These are phyloP conservation scores for Epinotia demarniana DNA, from an alignment of 2,888 invertebrate species.

Conservation along the genomic window DNA sequence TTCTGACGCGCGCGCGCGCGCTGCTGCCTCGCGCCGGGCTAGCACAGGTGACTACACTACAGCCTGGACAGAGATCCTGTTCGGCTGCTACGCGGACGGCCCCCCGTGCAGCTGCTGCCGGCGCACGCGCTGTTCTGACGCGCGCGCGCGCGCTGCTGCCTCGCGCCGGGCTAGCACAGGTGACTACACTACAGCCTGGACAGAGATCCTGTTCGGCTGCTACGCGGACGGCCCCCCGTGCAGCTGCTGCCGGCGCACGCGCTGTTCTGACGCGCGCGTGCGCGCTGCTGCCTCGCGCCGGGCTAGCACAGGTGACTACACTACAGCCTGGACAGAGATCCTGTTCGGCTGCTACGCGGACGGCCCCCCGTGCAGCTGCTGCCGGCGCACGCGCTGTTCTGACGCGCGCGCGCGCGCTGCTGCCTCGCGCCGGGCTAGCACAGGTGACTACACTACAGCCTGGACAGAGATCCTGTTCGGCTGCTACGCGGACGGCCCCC, in stretches of 20 bases:
- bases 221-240: constrained; percentile 56
- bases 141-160: no score
- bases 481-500: constrained; percentile 53
- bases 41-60: background rate
- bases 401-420: no score
- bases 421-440: constrained; percentile 6
- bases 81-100: constrained; percentile 63
- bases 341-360: no score
- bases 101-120: no score
- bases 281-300: constrained; percentile 44
- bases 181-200: no score
- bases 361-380: constrained; percentile 20
- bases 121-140: no score
- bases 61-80: constrained; percentile 86
- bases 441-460: constrained; percentile 57
- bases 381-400: no score
- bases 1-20: no score
- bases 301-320: constrained; percentile 47
- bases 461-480: constrained; percentile 86
- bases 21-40: constrained; percentile 9
- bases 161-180: background rate
- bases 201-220: constrained; percentile 50
- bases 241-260: constrained; percentile 71
- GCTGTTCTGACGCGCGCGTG: constrained; percentile 66
- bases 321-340: no score